Conservation (phyloP, 2,797 vertebrate genomes). For the Silurus lanzhouensis region DNA sequence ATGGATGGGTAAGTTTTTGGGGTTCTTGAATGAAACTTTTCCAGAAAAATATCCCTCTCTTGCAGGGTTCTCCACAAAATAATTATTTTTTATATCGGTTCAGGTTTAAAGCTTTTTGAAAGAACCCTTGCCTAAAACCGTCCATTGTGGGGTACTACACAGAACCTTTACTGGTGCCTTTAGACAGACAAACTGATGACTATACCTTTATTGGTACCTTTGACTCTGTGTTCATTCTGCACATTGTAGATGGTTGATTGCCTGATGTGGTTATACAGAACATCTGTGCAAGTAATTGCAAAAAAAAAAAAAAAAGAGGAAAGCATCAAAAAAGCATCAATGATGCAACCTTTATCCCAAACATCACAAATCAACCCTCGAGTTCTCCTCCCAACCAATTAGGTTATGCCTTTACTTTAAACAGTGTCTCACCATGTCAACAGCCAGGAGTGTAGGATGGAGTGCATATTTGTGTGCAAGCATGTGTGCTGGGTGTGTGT, state of each 20-base stretch:
- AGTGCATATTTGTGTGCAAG: conserved; percentile 7
- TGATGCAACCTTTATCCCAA: conserved; percentile 1
- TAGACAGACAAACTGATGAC: neutral
- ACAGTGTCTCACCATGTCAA: conserved; percentile 27
- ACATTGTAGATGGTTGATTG: neutral
- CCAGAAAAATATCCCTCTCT: neutral
- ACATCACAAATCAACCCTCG: conserved; percentile 38
- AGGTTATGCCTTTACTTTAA: conserved; percentile 35
- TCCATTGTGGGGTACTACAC: too few species aligned
- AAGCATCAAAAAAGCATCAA: too few species aligned
- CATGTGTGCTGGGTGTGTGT: conserved; percentile 25
- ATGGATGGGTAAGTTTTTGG: neutral
- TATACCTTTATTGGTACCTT: neutral
- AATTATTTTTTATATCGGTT: neutral
- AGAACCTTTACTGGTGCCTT: neutral
- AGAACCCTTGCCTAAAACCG: neutral
- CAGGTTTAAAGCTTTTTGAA: neutral
- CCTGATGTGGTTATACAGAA: conserved; percentile 13
- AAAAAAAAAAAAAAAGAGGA: too few species aligned
- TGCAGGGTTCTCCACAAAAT: neutral
- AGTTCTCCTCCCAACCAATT: conserved; percentile 16
- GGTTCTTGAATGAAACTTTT: neutral
- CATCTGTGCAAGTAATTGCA: neutral
- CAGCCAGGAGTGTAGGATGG: conserved; percentile 28
- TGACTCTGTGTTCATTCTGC: neutral